Evolutionary conservation across 2,888 invertebrate genomes (phyloP).

Genomic region (Papilio gigon): DNA sequence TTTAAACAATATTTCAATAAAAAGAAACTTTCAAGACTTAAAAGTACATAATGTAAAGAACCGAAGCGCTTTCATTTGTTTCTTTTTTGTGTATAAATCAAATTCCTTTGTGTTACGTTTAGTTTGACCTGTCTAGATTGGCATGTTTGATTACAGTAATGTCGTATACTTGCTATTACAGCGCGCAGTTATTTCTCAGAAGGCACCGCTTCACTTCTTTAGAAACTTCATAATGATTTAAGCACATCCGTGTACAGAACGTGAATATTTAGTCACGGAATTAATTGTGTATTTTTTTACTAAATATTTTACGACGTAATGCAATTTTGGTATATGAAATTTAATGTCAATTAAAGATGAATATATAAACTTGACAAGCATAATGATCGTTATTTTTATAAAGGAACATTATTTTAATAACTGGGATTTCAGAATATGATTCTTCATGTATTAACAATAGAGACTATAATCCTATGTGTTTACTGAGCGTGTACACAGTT

Average conservation of each 20-base stretch:
- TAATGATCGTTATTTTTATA: too few relatives aligned
- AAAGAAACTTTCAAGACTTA: not conserved
- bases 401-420: too few relatives aligned
- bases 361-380: too few relatives aligned
- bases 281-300: not conserved
- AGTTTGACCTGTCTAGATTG: not conserved
- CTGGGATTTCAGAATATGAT: too few relatives aligned
- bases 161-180: constrained; percentile 22
- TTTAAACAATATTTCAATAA: not conserved
- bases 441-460: too few relatives aligned
- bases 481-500: constrained; percentile 21
- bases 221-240: constrained; percentile 23
- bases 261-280: not conserved
- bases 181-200: constrained; percentile 21
- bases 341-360: too few relatives aligned
- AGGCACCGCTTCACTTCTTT: constrained; percentile 15
- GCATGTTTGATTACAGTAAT: not conserved
- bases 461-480: too few relatives aligned
- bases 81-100: not conserved
- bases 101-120: constrained; percentile 5
- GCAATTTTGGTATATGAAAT: too few relatives aligned
- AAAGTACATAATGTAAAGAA: not conserved
- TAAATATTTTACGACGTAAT: too few relatives aligned
- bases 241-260: constrained; percentile 11
- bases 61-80: not conserved